Evolutionary conservation across 2,797 vertebrate species (phyloP), one percentile per base, ranked within the genome.

Genomic region (Poeciliopsis turneri): DNA sequence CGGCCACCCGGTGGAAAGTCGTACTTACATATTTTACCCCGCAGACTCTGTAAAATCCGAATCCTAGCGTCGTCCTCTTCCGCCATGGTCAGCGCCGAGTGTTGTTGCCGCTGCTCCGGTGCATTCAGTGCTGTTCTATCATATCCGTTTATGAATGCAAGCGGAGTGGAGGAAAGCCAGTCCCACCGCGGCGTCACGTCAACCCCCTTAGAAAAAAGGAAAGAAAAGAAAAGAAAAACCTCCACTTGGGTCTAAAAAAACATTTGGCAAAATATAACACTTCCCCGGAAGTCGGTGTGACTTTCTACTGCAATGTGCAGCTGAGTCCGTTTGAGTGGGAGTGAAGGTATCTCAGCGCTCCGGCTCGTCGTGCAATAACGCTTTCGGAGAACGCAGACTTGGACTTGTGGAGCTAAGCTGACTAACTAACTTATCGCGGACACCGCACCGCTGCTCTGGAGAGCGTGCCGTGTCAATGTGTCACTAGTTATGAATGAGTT

Each of bases 11-110:
- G 1, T 33, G 43, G 59, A 15, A 8, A 70, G 64, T 74, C 68
- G 78, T 16, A 97, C 98, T 98, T 96, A 99, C 98, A 99, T 92
- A 99, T 99, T 94, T 98, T 99, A 33, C 97, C 97, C 91, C 98
- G 95, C 85, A 99, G 95, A 86, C 97, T 98, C 94, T 99, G 97
- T 95, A 99, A 95, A 93, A 97, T 96, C 91, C 98, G 97, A 91
- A 98, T 96, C 92, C 94, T 95, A 83, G 92, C 94, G 89, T 96
- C 95, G 92, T 96, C 96, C 90, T 96, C 96, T 96, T 96, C 96
- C 96, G 96, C 96, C 96, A 97, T 96, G 94, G 94, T 96, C 89
- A 89, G 91, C 88, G 91, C 90, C 92, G 89, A 87, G 87, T 91
- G 92, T 80, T 82, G 91, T 91, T 83, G 90, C 87, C 82, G 87